A percentile compares a stretch with the other conserved stretches of the same genome.
phyloP scores from a whole-genome alignment of 2,113 vertebrate genomes.

The Oreochromis tanganicae region DNA sequence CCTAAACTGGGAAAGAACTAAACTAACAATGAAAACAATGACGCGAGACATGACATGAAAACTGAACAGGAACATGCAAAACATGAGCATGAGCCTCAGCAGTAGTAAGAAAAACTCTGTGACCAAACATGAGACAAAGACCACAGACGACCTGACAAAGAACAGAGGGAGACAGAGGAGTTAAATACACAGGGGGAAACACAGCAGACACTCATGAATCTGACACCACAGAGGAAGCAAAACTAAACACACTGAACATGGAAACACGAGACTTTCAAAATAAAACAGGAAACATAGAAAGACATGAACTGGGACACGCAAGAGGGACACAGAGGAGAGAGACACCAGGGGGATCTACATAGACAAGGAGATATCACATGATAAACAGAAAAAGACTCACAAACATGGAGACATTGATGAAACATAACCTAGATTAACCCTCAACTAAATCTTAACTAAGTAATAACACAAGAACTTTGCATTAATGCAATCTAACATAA shows the following conservation, averaged over 20 bases:
- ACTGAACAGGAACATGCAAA: background rate
- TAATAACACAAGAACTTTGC: background rate
- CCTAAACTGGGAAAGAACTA: background rate
- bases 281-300: background rate
- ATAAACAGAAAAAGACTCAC: background rate
- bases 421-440: background rate
- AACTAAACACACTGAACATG: background rate
- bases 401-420: accelerated
- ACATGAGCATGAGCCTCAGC: background rate
- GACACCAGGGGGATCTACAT: background rate
- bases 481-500: background rate
- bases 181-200: background rate
- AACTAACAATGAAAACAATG: background rate
- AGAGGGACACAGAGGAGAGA: background rate
- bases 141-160: no score
- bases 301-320: background rate
- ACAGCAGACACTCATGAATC: background rate
- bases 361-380: background rate
- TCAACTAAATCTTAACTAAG: background rate
- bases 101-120: no score
- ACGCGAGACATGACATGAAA: background rate
- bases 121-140: no score
- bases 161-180: no score
- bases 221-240: background rate
- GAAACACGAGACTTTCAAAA: accelerated